Evolutionary conservation across 2,113 vertebrate genomes (phyloP).

Genomic region (Antigone vipio): DNA sequence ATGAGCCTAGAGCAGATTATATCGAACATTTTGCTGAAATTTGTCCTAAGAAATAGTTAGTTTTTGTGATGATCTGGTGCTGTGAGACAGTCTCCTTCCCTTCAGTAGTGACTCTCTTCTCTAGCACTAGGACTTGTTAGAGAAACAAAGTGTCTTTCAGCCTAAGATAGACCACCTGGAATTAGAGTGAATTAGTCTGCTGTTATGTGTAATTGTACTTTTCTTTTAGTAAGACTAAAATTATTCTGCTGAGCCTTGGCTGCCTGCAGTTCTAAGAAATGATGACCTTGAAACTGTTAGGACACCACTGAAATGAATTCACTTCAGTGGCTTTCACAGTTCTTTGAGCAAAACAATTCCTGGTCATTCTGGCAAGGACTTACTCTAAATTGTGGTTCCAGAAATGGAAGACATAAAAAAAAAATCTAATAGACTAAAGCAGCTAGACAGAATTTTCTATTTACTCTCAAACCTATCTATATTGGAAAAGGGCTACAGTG

Average conservation of each 20-base stretch:
- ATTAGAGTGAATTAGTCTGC: neutral
- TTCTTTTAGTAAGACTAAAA: neutral
- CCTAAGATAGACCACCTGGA: neutral
- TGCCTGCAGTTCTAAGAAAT: constrained; percentile 1
- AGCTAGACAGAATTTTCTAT: constrained; percentile 52
- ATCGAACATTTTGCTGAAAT: neutral
- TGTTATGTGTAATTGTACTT: neutral
- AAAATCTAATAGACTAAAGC: constrained; percentile 49
- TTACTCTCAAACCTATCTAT: constrained; percentile 54
- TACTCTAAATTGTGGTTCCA: constrained; percentile 53
- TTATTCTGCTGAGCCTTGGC: neutral
- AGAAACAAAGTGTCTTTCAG: neutral
- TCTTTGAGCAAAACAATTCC: constrained; percentile 64
- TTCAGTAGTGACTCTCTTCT: neutral
- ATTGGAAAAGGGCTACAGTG: constrained; percentile 31
- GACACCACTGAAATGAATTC: constrained; percentile 51
- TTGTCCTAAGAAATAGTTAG: neutral
- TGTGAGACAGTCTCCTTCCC: neutral
- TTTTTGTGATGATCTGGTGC: neutral
- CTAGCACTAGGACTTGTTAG: neutral
- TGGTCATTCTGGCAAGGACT: constrained; percentile 19
- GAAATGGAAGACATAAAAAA: constrained; percentile 21
- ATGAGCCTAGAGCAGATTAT: neutral
- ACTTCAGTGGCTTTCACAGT: constrained; percentile 46
- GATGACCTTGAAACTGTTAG: constrained; percentile 54